Evolutionary conservation across 2,888 invertebrate genomes (phyloP).

Genomic region (Eubasilissa splendida): DNA sequence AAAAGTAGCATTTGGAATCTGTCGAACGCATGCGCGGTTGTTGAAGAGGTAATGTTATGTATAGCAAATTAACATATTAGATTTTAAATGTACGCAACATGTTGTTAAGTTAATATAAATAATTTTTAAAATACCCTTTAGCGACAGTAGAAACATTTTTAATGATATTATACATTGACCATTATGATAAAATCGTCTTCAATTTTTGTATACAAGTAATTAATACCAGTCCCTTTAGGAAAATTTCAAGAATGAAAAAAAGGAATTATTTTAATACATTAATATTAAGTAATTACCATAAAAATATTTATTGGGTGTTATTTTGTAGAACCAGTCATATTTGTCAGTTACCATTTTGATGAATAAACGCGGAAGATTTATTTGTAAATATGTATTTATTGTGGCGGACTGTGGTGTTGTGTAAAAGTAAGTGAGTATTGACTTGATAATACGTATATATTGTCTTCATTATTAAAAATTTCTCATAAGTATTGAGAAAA

Average conservation of each 20-base stretch:
- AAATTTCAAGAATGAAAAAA: slow-evolving; percentile 2
- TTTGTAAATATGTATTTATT: slow-evolving; percentile 46
- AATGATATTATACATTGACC: slow-evolving; percentile 41
- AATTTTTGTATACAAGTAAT: slow-evolving; percentile 45
- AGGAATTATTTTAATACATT: slow-evolving; percentile 50
- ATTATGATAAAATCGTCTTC: slow-evolving; percentile 36
- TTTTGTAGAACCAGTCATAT: slow-evolving; percentile 51
- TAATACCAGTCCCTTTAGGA: slow-evolving; percentile 10
- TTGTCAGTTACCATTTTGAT: slow-evolving; percentile 54
- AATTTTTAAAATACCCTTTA: slow-evolving; percentile 38
- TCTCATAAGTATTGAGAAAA: too few species aligned
- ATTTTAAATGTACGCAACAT: slow-evolving; percentile 27
- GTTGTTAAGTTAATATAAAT: slow-evolving; percentile 44
- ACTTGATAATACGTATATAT: too few species aligned
- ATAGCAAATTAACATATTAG: slow-evolving; percentile 30
- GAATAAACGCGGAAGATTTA: slow-evolving; percentile 19
- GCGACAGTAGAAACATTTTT: slow-evolving; percentile 29
- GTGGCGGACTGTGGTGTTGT: slow-evolving; percentile 13
- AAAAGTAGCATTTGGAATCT: too few species aligned
- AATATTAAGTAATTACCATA: slow-evolving; percentile 37
- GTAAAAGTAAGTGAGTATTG: neutral
- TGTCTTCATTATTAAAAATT: too few species aligned
- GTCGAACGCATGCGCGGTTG: neutral
- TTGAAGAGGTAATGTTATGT: slow-evolving; percentile 30
- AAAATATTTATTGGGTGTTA: slow-evolving; percentile 37